Percentiles rank a stretch among this genome's conserved stretches.
These are phyloP conservation scores for Aselliscus stoliczkanus DNA, from an alignment of 2,797 vertebrate species.

Conservation along the genomic window DNA sequence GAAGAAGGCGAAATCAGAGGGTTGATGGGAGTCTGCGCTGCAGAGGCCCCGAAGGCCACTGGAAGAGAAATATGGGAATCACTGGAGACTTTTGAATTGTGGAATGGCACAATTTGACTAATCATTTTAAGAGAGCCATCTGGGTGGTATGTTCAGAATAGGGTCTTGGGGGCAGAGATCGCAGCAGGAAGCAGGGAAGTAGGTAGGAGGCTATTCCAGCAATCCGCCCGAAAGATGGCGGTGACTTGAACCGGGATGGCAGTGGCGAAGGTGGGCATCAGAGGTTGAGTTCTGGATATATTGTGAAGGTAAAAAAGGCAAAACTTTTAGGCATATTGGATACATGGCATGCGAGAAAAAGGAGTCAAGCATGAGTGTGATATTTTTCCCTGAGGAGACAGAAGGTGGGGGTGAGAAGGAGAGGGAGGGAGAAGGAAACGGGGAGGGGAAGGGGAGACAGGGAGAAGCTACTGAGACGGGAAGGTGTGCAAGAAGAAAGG, in stretches of 20 bases:
- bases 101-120: not conserved
- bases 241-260: not conserved
- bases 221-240: not conserved
- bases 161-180: not conserved
- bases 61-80: not conserved
- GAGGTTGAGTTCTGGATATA: not conserved
- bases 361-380: not conserved
- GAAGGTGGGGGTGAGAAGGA: fast-evolving
- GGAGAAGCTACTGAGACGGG: too few species aligned
- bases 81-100: not conserved
- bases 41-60: not conserved
- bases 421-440: fast-evolving
- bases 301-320: not conserved
- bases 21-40: not conserved
- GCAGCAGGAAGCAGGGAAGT: not conserved
- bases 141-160: not conserved
- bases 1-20: not conserved
- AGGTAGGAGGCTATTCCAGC: not conserved
- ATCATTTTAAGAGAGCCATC: not conserved
- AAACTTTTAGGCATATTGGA: not conserved
- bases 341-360: not conserved
- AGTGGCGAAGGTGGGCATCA: fast-evolving
- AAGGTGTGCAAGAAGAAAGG: not conserved
- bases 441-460: too few species aligned
- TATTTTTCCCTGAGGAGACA: not conserved